Conservation (phyloP, 2,888 invertebrate genomes). For the Cephus pygmeus region DNA sequence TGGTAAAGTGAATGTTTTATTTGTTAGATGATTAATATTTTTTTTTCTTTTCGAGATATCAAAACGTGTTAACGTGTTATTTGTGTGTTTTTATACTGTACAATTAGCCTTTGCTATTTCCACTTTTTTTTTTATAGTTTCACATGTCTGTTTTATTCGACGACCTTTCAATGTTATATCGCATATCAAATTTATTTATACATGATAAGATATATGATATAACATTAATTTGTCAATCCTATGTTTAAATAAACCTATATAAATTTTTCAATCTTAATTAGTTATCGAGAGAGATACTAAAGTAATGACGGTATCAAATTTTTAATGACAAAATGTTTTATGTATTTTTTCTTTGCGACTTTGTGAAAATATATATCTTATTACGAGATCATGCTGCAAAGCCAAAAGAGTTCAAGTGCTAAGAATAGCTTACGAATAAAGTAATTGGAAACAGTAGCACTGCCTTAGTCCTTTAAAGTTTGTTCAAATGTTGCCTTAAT, state of each 20-base stretch:
- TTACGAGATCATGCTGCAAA: background rate
- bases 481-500: background rate
- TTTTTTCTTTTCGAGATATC: background rate
- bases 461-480: background rate
- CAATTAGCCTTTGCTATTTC: no score
- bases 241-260: background rate
- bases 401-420: background rate
- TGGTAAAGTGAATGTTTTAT: background rate
- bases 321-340: background rate
- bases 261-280: background rate
- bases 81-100: no score
- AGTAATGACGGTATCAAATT: background rate
- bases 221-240: background rate
- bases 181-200: background rate
- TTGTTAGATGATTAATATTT: background rate
- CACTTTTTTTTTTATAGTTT: no score
- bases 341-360: no score
- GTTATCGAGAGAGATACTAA: background rate
- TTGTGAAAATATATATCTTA: background rate
- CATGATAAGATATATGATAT: background rate
- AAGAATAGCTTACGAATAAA: background rate
- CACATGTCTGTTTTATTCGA: background rate
- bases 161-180: background rate
- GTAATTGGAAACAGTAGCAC: background rate
- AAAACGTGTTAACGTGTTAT: no score